Evolutionary conservation across 1,140 invertebrate genomes (phyloP), one percentile per base, ranked within the genome.

Genomic region (Oreohelix idahoensis): DNA sequence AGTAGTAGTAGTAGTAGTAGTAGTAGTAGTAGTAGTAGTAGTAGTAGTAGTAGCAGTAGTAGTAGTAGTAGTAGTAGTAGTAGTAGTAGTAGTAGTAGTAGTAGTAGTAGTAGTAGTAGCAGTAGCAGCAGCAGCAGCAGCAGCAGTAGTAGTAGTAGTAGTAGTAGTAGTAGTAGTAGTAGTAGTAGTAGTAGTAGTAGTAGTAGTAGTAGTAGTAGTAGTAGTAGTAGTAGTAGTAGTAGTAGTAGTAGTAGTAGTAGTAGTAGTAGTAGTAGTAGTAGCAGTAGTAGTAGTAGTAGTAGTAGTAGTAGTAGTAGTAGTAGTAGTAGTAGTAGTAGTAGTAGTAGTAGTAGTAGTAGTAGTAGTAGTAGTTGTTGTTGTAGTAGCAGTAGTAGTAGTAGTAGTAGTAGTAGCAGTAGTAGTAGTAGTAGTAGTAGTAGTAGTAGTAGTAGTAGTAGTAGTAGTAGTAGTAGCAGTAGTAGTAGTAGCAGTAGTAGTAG

Each of bases 71-170:
- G 66, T 70, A 70, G 66, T 70, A 70, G 66, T 70, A 70, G 66
- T 70, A 70, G 66, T 70, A 70, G 66, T 70, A 70, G 66, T 70
- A 70, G 66, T 70, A 70, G 66, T 70, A 70, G 74, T 36, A 76
- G 35, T 70, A 70, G 66, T 70, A 70, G 66, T 70, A 70, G 66
- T 70, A 70, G 66, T 70, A 70, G 66, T 26, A 70, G 66, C 36
- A 70, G 66, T 23, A 70, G 66, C 66, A 70, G 66, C 66, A 70
- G 66, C 66, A 70, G 66, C 66, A 70, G 66, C 66, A 70, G 66
- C 66, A 70, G 66, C 66, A 70, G 66, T 23, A 70, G 66, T 23
- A 70, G 66, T 23, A 70, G 66, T 23, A 70, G 66, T 23, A 70
- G 66, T 23, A 70, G 66, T 23, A 70, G 66, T 26, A 70, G 66